A percentile compares a stretch with the other conserved stretches of the same genome.
Conservation (phyloP, 2,113 vertebrate genomes). For the Abramis brama region DNA sequence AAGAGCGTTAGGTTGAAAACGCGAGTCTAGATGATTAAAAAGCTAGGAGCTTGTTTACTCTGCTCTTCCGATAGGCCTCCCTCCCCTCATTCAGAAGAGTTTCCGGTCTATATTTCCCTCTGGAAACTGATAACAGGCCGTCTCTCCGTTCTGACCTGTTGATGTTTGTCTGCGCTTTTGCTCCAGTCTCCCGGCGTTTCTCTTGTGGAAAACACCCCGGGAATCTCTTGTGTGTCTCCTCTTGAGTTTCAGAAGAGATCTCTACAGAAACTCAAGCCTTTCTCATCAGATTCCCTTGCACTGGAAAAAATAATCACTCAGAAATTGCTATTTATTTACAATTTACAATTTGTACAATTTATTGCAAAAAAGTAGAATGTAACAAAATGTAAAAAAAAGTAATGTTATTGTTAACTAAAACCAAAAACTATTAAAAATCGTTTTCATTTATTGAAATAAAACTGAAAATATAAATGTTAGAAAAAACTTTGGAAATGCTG, state of each 20-base stretch:
- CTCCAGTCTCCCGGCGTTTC: not conserved
- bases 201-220: not conserved
- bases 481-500: not conserved
- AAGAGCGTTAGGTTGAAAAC: slow-evolving; percentile 75
- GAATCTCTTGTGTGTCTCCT: not conserved
- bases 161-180: slow-evolving; percentile 36
- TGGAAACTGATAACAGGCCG: slow-evolving; percentile 76
- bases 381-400: too few species aligned
- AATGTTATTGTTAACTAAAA: not conserved
- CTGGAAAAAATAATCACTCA: not conserved
- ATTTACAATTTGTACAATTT: too few species aligned
- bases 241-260: not conserved
- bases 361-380: too few species aligned
- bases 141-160: slow-evolving; percentile 54
- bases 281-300: not conserved
- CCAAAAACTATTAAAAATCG: not conserved
- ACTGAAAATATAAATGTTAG: too few species aligned
- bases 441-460: not conserved
- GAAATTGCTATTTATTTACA: not conserved
- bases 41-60: slow-evolving; percentile 76
- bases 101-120: slow-evolving; percentile 76
- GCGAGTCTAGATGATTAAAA: slow-evolving; percentile 81
- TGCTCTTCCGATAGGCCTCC: slow-evolving; percentile 76
- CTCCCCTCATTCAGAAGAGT: slow-evolving; percentile 68
- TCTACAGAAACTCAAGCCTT: not conserved